Conservation (phyloP, 2,888 invertebrate genomes). For the Rhyacophila evoluta region DNA sequence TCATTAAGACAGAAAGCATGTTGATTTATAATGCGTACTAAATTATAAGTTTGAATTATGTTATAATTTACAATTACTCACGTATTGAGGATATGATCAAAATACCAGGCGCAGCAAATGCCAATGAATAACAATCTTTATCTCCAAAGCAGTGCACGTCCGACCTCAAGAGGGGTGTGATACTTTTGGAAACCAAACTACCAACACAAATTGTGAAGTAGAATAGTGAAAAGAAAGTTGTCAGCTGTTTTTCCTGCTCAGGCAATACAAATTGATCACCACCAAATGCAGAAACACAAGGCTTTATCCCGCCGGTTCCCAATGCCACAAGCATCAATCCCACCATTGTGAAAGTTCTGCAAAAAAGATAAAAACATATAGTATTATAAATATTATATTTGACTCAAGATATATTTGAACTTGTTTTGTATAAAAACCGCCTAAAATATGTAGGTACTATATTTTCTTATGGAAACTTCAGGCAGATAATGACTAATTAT, state of each 20-base stretch:
- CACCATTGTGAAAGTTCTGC: slow-evolving; percentile 72
- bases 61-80: too few species aligned
- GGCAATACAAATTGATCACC: slow-evolving; percentile 82
- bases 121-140: slow-evolving; percentile 77
- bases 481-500: too few species aligned
- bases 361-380: slow-evolving; percentile 45
- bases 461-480: too few species aligned
- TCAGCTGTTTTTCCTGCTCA: slow-evolving; percentile 74
- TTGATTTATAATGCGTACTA: too few species aligned
- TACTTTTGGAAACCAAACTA: slow-evolving; percentile 77
- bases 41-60: too few species aligned
- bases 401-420: too few species aligned
- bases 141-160: slow-evolving; percentile 75
- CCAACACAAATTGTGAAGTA: slow-evolving; percentile 79
- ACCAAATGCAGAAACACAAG: slow-evolving; percentile 85
- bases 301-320: slow-evolving; percentile 87
- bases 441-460: too few species aligned
- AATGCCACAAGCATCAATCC: slow-evolving; percentile 79
- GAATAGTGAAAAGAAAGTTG: slow-evolving; percentile 81
- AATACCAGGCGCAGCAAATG: slow-evolving; percentile 82
- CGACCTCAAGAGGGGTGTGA: slow-evolving; percentile 80
- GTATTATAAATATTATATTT: too few species aligned
- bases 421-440: too few species aligned
- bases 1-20: too few species aligned
- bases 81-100: slow-evolving; percentile 79